Evolutionary conservation across 2,113 vertebrate species (phyloP).

Genomic region (Cettia cetti): DNA sequence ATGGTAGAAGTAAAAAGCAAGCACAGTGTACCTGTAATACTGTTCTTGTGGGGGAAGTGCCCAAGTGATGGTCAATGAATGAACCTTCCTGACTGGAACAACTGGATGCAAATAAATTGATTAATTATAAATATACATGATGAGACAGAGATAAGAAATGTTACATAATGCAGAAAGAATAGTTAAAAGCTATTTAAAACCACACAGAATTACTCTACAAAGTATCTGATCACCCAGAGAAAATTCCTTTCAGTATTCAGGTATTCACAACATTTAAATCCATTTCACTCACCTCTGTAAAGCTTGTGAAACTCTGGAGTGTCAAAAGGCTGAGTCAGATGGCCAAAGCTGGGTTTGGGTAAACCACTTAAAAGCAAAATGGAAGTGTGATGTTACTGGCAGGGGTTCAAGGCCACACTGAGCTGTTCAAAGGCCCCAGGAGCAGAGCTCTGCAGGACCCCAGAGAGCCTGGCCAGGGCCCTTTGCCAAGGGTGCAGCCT

Average conservation of each 20-base stretch:
- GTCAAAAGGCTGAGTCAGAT: slow-evolving; percentile 89
- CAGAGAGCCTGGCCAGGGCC: neutral
- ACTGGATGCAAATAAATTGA: slow-evolving; percentile 75
- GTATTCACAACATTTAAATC: neutral
- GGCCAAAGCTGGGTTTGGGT: slow-evolving; percentile 82
- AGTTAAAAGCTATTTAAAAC: neutral
- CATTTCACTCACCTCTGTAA: slow-evolving; percentile 84
- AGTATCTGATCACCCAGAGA: neutral
- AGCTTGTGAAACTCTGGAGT: slow-evolving; percentile 90
- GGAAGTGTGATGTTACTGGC: neutral
- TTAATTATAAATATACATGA: neutral
- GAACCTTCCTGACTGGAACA: slow-evolving; percentile 92
- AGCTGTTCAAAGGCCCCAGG: neutral
- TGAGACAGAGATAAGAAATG: neutral
- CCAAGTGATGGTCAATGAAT: slow-evolving; percentile 93
- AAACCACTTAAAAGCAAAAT: slow-evolving; percentile 78
- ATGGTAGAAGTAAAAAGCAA: neutral
- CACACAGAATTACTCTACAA: neutral
- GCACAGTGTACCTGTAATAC: slow-evolving; percentile 84
- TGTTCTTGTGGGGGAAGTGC: slow-evolving; percentile 89
- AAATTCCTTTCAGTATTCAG: neutral
- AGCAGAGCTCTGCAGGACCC: neutral
- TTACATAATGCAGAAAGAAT: neutral
- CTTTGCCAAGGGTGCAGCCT: neutral
- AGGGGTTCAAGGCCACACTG: neutral